Base-by-base conservation (phyloP, 37 sponge, comb jelly and placozoan genomes). In the Theonella swinhoei region DNA sequence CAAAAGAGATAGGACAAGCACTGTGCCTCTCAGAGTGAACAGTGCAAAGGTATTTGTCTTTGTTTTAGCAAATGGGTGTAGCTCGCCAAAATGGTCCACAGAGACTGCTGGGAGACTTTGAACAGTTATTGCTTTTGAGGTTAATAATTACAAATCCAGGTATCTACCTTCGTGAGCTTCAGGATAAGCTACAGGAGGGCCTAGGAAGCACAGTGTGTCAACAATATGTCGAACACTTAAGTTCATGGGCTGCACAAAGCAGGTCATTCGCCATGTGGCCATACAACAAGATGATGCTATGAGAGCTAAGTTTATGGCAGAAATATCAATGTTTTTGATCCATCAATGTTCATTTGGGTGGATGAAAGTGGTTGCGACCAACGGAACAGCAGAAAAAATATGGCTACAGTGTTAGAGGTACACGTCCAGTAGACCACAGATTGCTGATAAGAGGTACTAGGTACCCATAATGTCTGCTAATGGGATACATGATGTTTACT, bases 261-360 rank as follows among this genome's bases (percentile, higher is more conserved):
- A 63, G 37, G 25, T 22, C 2, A 62, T 78, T 23, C 64, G 37
- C 24, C 67, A 64, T 61, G 24, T 62, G 30, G 79, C 79, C 30
- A 20, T 78, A 20, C 79, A 78, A 33, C 30, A 39, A 31, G 24
- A 20, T 19, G 79, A 78, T 30, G 66, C 4, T 19, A 5, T 29
- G n/a, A 62, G 79, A 30, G 66, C 67, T 7, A 28, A 20, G 36
- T 78, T 64, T 47, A 75, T 75, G 76, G 76, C 76, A n/a, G 61
- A 75, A 75, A 75, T 75, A 19, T 41, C 76, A 19, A 75, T 42
- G 61, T 75, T 32, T 81, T 32, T 47, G 76, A 75, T 47, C 58
- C 58, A 5, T 8, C 14, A 38, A 75, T 76, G 77, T 26, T 76
- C 39, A 62, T 76, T n/a, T 76, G 77, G 77, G 54, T 76, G 20